Base-by-base conservation (phyloP, 2,113 vertebrate species). In the Electrona antarctica region DNA sequence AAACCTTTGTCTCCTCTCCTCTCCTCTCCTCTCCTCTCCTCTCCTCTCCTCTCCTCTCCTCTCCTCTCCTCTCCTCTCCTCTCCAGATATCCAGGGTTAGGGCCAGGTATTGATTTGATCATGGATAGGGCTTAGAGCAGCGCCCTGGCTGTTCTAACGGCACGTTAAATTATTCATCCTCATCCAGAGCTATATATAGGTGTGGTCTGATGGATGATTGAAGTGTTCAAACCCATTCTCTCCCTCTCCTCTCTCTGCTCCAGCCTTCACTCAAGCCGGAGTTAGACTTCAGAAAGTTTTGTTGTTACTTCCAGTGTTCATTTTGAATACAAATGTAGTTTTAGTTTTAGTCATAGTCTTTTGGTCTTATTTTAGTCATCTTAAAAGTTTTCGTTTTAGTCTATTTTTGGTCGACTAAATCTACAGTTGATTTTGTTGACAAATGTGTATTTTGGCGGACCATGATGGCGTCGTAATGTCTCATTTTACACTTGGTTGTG, bases 101-200 rank as follows among this genome's bases (percentile, higher is more conserved):
- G 56, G 14, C 83, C 63, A 86, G 81, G 49, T 85, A 90, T 87
- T 77, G 87, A 90, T 90, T 84, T 72, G 86, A 80, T 79, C 64
- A 67, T 21, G 21, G 21, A 21, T 41, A 41, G 80, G 72, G 66
- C 61, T 52, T 65, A 60, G 79, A 51, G 14, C 61, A 41, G 73
- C 73, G 76, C 52, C 55, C 75, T 48, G 33, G 33, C 33, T 41
- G 65, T 67, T 82, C 81, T 71, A 48, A 61, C 28, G 77, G 82
- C 80, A 73, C 61, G 74, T 68, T 91, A 71, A 87, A 92, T 92
- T 88, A 91, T 91, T 85, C 81, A 92, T 70, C 72, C 68, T 76
- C 72, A 63, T 76, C 79, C 82, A 71, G 79, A 8, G 54, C 84
- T 90, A 88, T 77, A 82, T 82, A 78, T 86, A 87, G 76, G 69